phyloP scores from a whole-genome alignment of 2,888 invertebrate genomes.

The Acleris sparsana region DNA sequence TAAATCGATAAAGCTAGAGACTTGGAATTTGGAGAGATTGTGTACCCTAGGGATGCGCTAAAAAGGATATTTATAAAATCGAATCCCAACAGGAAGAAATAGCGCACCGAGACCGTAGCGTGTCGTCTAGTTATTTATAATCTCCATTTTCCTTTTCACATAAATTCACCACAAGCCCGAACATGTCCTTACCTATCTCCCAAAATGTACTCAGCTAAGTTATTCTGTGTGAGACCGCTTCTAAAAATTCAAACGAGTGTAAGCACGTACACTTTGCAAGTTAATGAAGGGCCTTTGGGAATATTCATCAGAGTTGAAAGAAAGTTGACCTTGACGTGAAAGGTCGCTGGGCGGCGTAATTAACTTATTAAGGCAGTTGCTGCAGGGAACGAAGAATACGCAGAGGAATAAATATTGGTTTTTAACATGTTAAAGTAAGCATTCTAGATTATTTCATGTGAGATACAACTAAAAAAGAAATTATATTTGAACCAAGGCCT shows the following conservation, averaged over 20 bases:
- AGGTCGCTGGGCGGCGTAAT: neutral
- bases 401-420: neutral
- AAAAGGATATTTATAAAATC: too few species aligned
- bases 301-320: constrained; percentile 17
- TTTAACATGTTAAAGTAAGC: too few species aligned
- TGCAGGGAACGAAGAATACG: neutral
- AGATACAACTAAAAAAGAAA: too few species aligned
- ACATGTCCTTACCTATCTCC: neutral
- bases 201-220: neutral
- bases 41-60: too few species aligned
- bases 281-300: constrained; percentile 11
- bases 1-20: too few species aligned
- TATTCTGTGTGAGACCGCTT: neutral
- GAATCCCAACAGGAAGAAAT: too few species aligned
- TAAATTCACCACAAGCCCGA: neutral
- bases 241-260: constrained; percentile 17
- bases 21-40: too few species aligned
- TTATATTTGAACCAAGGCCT: too few species aligned
- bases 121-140: too few species aligned
- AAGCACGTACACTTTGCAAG: constrained; percentile 18
- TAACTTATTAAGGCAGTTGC: neutral
- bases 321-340: neutral
- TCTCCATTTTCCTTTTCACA: too few species aligned
- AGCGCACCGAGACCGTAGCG: too few species aligned
- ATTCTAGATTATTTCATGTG: too few species aligned